These are phyloP conservation scores for Heptranchias perlo DNA, from an alignment of 2,113 vertebrate genomes.

Conservation along the genomic window DNA sequence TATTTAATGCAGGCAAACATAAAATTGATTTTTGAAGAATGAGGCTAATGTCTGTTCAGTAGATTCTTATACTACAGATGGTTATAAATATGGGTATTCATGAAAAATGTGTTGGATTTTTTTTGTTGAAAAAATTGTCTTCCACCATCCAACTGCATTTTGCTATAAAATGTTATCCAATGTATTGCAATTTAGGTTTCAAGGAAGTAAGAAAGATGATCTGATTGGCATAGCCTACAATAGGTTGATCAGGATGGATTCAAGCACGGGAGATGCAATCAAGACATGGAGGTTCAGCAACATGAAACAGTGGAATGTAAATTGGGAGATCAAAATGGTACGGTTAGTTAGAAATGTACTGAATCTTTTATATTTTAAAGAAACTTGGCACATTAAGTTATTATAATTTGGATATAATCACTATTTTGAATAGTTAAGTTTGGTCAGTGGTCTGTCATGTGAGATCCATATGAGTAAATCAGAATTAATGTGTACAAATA, in stretches of 20 bases:
- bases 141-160: not conserved
- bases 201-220: conserved; percentile 92
- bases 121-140: not conserved
- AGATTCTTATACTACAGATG: not conserved
- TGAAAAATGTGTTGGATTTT: not conserved
- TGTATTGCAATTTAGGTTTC: conserved; percentile 65
- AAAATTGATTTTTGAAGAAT: not conserved
- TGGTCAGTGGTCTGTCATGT: not conserved
- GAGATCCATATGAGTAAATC: not conserved
- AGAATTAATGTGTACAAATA: not conserved
- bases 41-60: not conserved
- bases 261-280: conserved; percentile 83
- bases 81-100: not conserved
- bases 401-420: not conserved
- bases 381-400: not conserved
- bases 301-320: conserved; percentile 99
- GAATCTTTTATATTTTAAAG: not conserved
- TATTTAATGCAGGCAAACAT: not conserved
- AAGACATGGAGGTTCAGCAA: conserved; percentile 99
- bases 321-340: conserved; percentile 99
- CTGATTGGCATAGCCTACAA: conserved; percentile 97
- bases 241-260: conserved; percentile 90
- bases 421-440: not conserved
- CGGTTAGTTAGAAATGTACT: not conserved
- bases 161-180: not conserved